Evolutionary conservation across 2,888 invertebrate species (phyloP).

Genomic region (Papilio elwesi): DNA sequence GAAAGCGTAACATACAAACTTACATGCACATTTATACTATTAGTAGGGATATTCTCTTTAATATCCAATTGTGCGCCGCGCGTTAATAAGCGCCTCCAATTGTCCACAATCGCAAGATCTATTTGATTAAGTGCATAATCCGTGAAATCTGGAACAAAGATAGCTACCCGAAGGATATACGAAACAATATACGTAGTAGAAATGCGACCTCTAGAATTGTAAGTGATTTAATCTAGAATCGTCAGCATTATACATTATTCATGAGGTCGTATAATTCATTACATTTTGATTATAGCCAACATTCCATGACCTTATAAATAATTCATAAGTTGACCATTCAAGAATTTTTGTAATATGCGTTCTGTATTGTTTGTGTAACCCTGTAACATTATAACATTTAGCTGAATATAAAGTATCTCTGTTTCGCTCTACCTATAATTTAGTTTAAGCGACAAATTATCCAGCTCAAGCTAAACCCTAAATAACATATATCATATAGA

Average conservation of each 20-base stretch:
- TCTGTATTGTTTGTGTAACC: neutral
- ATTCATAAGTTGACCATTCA: conserved; percentile 8
- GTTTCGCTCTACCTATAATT: no score
- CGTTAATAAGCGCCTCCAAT: no score
- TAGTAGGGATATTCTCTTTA: no score
- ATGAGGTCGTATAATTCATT: conserved; percentile 10
- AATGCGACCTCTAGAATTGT: neutral
- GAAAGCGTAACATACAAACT: no score
- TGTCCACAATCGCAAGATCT: neutral
- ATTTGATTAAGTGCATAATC: neutral
- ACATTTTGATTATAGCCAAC: conserved; percentile 10
- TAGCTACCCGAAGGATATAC: neutral
- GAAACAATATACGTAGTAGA: neutral
- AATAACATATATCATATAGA: no score
- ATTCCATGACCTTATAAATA: conserved; percentile 19
- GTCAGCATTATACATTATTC: conserved; percentile 2
- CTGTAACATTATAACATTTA: neutral
- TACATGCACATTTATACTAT: no score
- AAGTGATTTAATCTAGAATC: conserved; percentile 4
- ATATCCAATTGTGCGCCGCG: no score
- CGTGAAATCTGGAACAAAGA: conserved; percentile 5
- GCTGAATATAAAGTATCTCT: no score
- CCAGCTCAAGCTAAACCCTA: no score
- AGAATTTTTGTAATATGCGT: neutral
- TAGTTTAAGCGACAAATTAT: no score